Conservation (phyloP, 2,797 vertebrate species). For the Leuciscus waleckii region DNA sequence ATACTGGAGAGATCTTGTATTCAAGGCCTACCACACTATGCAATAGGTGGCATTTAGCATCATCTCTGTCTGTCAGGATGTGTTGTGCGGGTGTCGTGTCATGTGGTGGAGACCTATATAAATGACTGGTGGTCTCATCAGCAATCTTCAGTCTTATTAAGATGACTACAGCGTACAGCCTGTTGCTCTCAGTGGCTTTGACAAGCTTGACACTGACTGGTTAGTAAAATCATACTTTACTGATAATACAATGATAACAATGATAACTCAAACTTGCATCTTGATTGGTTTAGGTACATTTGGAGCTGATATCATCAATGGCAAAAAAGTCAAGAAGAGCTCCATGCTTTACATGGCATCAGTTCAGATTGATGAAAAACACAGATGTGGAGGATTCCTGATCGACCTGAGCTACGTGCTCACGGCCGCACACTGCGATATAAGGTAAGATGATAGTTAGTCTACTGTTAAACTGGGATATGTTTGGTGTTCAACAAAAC, state of each 20-base stretch:
- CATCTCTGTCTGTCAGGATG: background rate
- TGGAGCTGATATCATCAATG: constrained; percentile 62
- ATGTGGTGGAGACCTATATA: constrained; percentile 14
- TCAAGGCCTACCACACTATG: background rate
- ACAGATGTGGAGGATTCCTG: constrained; percentile 63
- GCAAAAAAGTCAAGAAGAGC: constrained; percentile 46
- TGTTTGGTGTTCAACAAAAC: background rate
- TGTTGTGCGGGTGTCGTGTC: background rate
- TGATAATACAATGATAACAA: background rate
- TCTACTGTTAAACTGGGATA: background rate
- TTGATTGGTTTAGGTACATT: constrained; percentile 38
- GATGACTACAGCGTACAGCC: constrained; percentile 30
- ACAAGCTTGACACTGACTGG: constrained; percentile 17
- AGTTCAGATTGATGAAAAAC: constrained; percentile 48
- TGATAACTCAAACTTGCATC: background rate
- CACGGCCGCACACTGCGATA: constrained; percentile 63
- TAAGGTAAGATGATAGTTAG: constrained; percentile 21
- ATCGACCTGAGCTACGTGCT: constrained; percentile 56
- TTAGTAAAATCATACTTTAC: constrained; percentile 6
- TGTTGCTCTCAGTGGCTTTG: constrained; percentile 42
- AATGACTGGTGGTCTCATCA: background rate
- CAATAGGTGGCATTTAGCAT: background rate
- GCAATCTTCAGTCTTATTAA: background rate
- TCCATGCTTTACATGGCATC: constrained; percentile 61
- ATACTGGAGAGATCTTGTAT: background rate